Evolutionary conservation across 2,888 invertebrate species (phyloP), one percentile per base, ranked within the genome.

Genomic region (Sisyra terminalis): DNA sequence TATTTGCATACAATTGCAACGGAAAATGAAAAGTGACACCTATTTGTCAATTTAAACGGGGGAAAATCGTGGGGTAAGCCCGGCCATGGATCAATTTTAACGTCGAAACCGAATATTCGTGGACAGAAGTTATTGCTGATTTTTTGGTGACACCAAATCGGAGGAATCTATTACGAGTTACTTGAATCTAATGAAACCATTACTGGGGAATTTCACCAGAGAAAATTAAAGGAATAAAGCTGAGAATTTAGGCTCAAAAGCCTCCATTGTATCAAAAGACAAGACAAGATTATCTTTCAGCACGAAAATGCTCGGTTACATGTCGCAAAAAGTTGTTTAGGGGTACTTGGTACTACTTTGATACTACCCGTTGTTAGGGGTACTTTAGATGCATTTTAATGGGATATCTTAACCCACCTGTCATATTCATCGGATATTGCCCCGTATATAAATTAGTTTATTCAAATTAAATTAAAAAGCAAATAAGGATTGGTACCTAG

Each of bases 41-140:
- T 9, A n/a, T n/a, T n/a, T n/a, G n/a, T n/a, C n/a, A n/a, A n/a
- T n/a, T n/a, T n/a, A n/a, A n/a, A n/a, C n/a, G 8, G 30, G 24
- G 48, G 17, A 46, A 51, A 49, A 48, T 51, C 49, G 39, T 50
- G 46, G 49, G 47, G 45, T 38, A 45, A 47, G 46, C 48, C 48
- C 40, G 46, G 47, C 16, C 46, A 49, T 24, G 47, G 46, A 46
- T 48, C 47, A 36, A 48, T 43, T 40, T 51, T 49, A 34, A 41
- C 43, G 29, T 42, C 50, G 13, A 50, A 49, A 37, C 46, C 40
- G 15, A 51, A 50, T 48, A 49, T 50, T 37, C 48, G 50, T 46
- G 48, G 44, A 24, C 32, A 32, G n/a, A 51, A 50, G 38, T 39
- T 49, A n/a, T 38, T 50, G 44, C 49, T 50, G n/a, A 47, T 48